Evolutionary conservation across 1,140 invertebrate species (phyloP).

Genomic region (Thalassaphorura encarpata): DNA sequence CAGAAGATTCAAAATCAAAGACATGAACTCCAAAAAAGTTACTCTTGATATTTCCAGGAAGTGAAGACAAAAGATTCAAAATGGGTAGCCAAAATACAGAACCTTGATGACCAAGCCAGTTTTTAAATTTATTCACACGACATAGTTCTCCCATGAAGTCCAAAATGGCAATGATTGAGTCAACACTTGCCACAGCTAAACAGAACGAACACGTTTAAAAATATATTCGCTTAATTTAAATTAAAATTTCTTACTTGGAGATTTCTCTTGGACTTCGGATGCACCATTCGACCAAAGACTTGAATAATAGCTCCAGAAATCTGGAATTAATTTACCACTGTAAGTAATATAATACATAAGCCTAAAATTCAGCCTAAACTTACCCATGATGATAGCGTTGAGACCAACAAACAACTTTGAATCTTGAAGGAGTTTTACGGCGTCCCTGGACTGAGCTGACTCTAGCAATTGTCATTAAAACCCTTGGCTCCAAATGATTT

Average conservation of each 20-base stretch:
- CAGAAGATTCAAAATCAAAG: conserved; percentile 55
- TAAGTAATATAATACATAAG: not conserved
- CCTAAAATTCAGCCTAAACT: not conserved
- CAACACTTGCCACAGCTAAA: not conserved
- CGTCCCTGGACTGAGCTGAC: conserved; percentile 21
- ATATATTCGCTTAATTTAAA: too few species aligned
- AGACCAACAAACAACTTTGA: conserved; percentile 20
- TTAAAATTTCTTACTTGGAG: not conserved
- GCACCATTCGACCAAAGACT: conserved; percentile 9
- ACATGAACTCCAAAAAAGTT: conserved; percentile 23
- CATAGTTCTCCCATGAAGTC: conserved; percentile 71
- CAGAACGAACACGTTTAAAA: not conserved
- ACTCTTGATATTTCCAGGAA: conserved; percentile 29
- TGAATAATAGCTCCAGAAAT: conserved; percentile 24
- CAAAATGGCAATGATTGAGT: conserved; percentile 45
- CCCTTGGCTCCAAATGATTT: not conserved
- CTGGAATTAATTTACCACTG: conserved; percentile 7
- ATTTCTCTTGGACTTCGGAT: not conserved
- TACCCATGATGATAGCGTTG: conserved; percentile 24
- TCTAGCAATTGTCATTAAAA: conserved; percentile 28
- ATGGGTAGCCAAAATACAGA: conserved; percentile 72
- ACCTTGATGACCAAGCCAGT: conserved; percentile 75
- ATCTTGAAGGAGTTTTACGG: conserved; percentile 13
- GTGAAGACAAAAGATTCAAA: conserved; percentile 56
- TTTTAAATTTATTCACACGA: conserved; percentile 65